Percentiles rank a stretch among this genome's conserved stretches.
Evolutionary conservation across 2,797 vertebrate genomes (phyloP).

Genomic region (Girardinus metallicus): DNA sequence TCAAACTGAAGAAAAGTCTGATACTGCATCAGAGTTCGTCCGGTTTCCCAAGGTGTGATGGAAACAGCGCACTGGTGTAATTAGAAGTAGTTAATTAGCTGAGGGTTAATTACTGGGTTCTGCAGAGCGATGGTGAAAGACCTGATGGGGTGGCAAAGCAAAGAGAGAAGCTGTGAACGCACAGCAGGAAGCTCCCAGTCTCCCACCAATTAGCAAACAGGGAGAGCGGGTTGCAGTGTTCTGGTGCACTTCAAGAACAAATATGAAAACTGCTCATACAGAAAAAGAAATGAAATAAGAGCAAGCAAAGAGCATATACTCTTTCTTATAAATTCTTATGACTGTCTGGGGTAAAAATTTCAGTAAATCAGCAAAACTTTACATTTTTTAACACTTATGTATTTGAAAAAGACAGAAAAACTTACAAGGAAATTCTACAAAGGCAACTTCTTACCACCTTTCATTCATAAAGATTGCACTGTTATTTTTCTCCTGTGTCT

Average conservation of each 20-base stretch:
- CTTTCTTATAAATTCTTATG: conserved; percentile 31
- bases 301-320: conserved; percentile 50
- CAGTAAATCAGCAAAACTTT: conserved; percentile 48
- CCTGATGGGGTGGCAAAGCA: conserved; percentile 79
- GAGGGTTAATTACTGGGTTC: conserved; percentile 97
- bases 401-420: conserved; percentile 38
- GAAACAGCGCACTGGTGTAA: conserved; percentile 92
- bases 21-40: conserved; percentile 71
- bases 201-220: conserved; percentile 85
- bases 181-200: conserved; percentile 85
- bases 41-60: conserved; percentile 90
- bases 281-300: conserved; percentile 36
- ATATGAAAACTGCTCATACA: conserved; percentile 71
- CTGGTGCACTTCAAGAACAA: conserved; percentile 82
- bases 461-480: conserved; percentile 51
- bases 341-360: conserved; percentile 45
- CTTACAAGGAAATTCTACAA: conserved; percentile 43
- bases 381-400: conserved; percentile 17
- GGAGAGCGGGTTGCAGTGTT: conserved; percentile 60
- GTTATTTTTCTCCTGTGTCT: conserved; percentile 58
- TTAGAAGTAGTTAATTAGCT: conserved; percentile 99
- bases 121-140: conserved; percentile 77
- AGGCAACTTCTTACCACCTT: conserved; percentile 50
- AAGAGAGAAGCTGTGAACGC: conserved; percentile 75
- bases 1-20: conserved; percentile 61